Conservation (phyloP, 1,140 invertebrate genomes). For the Euura saliciscinereae region DNA sequence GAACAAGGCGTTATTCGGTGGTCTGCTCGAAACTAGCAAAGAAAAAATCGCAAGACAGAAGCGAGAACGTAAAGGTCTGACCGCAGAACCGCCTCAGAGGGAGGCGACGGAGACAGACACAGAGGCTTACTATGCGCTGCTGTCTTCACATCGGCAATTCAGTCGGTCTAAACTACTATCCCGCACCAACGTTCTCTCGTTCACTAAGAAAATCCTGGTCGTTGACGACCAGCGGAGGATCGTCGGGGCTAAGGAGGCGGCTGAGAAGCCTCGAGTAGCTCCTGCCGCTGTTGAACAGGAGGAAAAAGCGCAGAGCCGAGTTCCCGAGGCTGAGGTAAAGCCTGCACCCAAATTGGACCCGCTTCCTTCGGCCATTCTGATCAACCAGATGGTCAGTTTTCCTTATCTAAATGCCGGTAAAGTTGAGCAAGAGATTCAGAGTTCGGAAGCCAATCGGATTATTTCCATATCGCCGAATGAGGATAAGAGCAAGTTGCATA, state of each 20-base stretch:
- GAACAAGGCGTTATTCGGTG: slow-evolving; percentile 38
- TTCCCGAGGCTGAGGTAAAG: neutral
- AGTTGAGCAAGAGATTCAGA: slow-evolving; percentile 1
- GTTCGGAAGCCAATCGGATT: slow-evolving; percentile 19
- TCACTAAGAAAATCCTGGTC: neutral
- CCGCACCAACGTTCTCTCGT: neutral
- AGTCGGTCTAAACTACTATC: neutral
- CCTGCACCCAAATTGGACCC: neutral
- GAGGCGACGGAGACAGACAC: neutral
- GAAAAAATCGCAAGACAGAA: slow-evolving; percentile 32
- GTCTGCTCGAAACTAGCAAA: slow-evolving; percentile 35
- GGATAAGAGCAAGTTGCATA: slow-evolving; percentile 24
- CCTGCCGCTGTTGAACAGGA: neutral
- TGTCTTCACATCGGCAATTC: too few species aligned
- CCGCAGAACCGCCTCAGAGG: neutral
- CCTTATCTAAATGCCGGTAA: slow-evolving; percentile 25
- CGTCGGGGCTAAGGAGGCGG: neutral
- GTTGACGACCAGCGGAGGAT: neutral
- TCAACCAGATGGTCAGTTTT: slow-evolving; percentile 29
- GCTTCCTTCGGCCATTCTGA: slow-evolving; percentile 11
- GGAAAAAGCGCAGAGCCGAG: slow-evolving; percentile 8
- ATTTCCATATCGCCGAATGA: slow-evolving; percentile 25
- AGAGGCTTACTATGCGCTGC: neutral
- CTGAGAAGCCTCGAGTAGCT: slow-evolving; percentile 11
- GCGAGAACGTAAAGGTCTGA: slow-evolving; percentile 20